Evolutionary conservation across 2,113 vertebrate genomes (phyloP).

Genomic region (Sceloporus undulatus): DNA sequence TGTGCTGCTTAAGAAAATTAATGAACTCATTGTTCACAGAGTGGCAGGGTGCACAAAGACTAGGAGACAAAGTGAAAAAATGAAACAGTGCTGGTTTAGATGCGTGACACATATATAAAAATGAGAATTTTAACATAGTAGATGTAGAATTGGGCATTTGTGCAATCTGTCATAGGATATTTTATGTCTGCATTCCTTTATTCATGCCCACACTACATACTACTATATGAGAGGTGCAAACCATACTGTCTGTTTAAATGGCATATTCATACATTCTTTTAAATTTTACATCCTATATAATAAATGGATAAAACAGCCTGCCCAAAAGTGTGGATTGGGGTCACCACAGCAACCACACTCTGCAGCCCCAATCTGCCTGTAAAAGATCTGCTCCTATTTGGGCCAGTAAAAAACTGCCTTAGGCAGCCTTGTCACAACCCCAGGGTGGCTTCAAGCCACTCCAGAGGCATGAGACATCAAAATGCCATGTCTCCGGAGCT

Average conservation of each 20-base stretch:
- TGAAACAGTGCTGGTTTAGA: neutral
- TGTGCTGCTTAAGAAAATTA: neutral
- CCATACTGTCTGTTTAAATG: slow-evolving; percentile 22
- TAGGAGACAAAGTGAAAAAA: neutral
- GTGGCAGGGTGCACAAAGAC: neutral
- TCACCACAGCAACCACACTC: no score
- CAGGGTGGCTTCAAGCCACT: no score
- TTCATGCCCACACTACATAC: slow-evolving; percentile 28
- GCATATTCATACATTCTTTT: slow-evolving; percentile 10
- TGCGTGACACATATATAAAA: neutral
- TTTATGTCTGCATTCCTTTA: neutral
- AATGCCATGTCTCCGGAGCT: no score
- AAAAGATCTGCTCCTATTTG: no score
- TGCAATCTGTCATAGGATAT: neutral
- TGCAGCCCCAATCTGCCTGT: no score
- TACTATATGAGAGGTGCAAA: slow-evolving; percentile 31
- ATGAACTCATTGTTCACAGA: neutral
- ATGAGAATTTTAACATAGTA: neutral
- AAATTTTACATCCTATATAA: neutral
- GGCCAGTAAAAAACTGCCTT: no score
- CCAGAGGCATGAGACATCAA: no score
- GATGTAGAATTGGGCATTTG: neutral
- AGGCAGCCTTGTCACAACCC: no score
- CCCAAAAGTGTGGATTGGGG: no score
- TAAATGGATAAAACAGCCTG: no score